A percentile compares a stretch with the other conserved stretches of the same genome.
Evolutionary conservation across 1,140 invertebrate genomes (phyloP).

Genomic region (Bombus terrestris): DNA sequence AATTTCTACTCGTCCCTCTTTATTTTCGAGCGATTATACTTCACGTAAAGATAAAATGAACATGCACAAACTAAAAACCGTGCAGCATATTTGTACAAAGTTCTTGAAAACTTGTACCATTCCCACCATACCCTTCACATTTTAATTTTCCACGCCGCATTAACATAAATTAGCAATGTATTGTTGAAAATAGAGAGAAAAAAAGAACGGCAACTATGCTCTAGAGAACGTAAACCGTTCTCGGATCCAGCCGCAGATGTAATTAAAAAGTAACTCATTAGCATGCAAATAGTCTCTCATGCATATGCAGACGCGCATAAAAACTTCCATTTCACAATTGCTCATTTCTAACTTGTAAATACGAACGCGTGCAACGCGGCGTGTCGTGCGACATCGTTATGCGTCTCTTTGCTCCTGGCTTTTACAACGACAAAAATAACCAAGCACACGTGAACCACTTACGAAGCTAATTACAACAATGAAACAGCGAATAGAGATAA

Average conservation of each 20-base stretch:
- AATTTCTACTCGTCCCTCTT: neutral
- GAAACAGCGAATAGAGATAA: neutral
- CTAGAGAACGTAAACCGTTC: neutral
- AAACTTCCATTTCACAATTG: slow-evolving; percentile 33
- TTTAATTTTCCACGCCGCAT: neutral
- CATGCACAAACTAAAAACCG: neutral
- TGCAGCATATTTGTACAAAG: neutral
- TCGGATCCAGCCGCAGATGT: neutral
- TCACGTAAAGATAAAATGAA: neutral
- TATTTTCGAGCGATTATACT: neutral
- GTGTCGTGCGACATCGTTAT: neutral
- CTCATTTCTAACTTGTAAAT: slow-evolving; percentile 22
- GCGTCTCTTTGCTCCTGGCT: neutral
- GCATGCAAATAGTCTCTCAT: slow-evolving; percentile 17
- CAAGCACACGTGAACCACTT: slow-evolving; percentile 16
- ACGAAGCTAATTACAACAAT: slow-evolving; percentile 40
- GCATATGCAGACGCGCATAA: neutral
- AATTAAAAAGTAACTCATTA: slow-evolving; percentile 41
- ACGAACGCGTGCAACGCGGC: neutral
- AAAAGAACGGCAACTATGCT: neutral
- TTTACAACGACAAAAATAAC: slow-evolving; percentile 9
- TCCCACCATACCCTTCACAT: neutral
- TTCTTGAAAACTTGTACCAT: neutral
- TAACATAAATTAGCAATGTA: slow-evolving; percentile 2
- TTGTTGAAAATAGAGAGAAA: neutral